Evolutionary conservation across 2,888 invertebrate genomes (phyloP).

Genomic region (Andrena bicolor): DNA sequence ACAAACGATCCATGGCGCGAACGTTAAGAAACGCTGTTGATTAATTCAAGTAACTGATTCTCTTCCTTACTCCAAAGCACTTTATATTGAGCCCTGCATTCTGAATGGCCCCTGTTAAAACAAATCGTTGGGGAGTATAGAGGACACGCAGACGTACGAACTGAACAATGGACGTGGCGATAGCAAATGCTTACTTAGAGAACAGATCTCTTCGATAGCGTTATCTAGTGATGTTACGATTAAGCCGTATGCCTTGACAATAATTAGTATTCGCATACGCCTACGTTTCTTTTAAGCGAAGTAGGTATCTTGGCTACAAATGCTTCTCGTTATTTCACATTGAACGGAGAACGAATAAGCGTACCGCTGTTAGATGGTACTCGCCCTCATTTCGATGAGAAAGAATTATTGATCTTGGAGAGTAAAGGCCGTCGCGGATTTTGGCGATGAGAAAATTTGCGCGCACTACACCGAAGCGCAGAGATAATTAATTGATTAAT

Average conservation of each 20-base stretch:
- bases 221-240: constrained; percentile 20
- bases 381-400: constrained; percentile 13
- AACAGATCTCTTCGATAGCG: constrained; percentile 35
- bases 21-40: constrained; percentile 45
- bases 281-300: constrained; percentile 2
- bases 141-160: constrained; percentile 13
- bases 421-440: no score
- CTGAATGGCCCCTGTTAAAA: constrained; percentile 63
- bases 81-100: constrained; percentile 57
- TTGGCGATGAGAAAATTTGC: no score
- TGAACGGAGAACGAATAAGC: constrained; percentile 49
- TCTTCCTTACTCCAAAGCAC: constrained; percentile 57
- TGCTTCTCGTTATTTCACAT: constrained; percentile 32
- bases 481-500: no score
- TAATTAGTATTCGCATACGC: constrained; percentile 21
- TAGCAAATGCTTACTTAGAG: constrained; percentile 50
- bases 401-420: constrained; percentile 9
- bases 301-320: constrained; percentile 28
- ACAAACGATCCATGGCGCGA: constrained; percentile 34
- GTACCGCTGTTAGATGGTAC: constrained; percentile 33
- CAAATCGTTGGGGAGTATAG: constrained; percentile 46
- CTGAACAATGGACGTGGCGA: constrained; percentile 27
- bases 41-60: constrained; percentile 46
- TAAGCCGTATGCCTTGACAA: constrained; percentile 29
- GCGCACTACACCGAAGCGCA: no score